These are phyloP conservation scores for Unio delphinus DNA, from an alignment of 2,888 invertebrate species.

Conservation along the genomic window DNA sequence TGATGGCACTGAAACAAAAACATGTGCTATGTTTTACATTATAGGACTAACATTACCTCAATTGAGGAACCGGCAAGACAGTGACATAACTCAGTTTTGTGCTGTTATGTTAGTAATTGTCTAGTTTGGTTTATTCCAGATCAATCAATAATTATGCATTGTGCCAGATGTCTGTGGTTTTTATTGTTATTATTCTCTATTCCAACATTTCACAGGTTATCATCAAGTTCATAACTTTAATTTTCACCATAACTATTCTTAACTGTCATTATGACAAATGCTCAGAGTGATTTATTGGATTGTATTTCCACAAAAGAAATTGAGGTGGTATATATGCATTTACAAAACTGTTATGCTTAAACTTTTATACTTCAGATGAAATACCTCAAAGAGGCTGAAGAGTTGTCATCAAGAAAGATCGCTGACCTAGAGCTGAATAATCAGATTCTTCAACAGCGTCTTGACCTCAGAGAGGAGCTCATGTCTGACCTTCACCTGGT, in stretches of 20 bases:
- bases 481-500: slow-evolving; percentile 40
- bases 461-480: slow-evolving; percentile 47
- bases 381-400: slow-evolving; percentile 55
- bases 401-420: slow-evolving; percentile 47
- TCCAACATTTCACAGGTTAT: background rate
- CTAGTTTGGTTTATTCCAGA: no score
- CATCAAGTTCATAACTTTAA: background rate
- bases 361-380: slow-evolving; percentile 46
- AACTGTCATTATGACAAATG: no score
- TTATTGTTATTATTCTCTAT: background rate
- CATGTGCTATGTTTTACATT: no score
- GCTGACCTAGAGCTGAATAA: slow-evolving; percentile 54
- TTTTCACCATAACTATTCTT: background rate
- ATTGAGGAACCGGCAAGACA: no score
- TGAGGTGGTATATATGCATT: background rate
- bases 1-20: no score
- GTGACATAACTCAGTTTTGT: no score
- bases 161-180: no score
- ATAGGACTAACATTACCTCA: no score
- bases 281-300: no score
- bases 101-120: no score
- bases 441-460: slow-evolving; percentile 48
- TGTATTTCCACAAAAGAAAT: no score
- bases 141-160: no score
- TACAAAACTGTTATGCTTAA: background rate